These are phyloP conservation scores for Cirrhinus molitorella DNA, from an alignment of 2,797 vertebrate species.

Conservation along the genomic window DNA sequence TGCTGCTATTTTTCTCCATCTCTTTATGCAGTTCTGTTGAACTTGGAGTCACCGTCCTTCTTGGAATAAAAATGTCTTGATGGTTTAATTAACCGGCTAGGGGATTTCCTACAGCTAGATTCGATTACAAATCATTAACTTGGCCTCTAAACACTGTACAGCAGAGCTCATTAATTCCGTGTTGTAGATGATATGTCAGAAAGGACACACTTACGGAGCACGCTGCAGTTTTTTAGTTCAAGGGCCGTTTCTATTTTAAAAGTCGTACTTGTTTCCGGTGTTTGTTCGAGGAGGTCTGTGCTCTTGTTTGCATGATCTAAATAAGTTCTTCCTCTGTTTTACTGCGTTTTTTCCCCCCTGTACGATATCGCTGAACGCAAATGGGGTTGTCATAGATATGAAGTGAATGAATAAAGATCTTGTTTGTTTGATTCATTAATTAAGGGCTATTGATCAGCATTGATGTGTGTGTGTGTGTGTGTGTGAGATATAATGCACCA, in stretches of 20 bases:
- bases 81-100: conserved; percentile 24
- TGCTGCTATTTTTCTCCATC: conserved; percentile 25
- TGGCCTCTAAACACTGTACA: conserved; percentile 14
- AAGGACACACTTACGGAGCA: background rate
- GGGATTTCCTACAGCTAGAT: conserved; percentile 34
- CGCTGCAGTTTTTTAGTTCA: background rate
- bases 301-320: conserved; percentile 14
- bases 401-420: conserved; percentile 9
- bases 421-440: conserved; percentile 8
- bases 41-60: background rate
- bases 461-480: background rate
- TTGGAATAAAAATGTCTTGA: background rate
- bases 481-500: conserved; percentile 22
- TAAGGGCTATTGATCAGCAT: background rate
- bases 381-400: conserved; percentile 15
- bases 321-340: background rate
- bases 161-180: conserved; percentile 1
- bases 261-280: background rate
- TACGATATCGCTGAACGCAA: background rate
- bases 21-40: background rate
- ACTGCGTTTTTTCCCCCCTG: background rate
- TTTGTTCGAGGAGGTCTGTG: background rate
- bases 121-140: conserved; percentile 36
- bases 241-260: background rate
- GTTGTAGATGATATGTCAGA: background rate